Evolutionary conservation across 2,113 vertebrate genomes (phyloP).

Genomic region (Vombatus ursinus): DNA sequence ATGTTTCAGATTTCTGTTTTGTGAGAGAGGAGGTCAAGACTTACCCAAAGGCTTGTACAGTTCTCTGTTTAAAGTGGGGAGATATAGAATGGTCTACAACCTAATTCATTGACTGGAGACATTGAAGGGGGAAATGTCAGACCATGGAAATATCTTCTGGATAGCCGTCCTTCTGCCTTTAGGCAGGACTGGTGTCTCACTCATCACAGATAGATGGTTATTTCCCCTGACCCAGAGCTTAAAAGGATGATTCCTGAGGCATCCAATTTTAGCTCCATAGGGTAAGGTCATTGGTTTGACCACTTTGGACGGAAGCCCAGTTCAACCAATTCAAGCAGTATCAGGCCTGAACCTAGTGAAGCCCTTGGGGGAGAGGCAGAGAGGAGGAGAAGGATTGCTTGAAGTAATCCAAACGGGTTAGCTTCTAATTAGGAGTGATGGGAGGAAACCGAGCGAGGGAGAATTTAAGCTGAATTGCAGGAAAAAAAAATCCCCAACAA

Average conservation of each 20-base stretch:
- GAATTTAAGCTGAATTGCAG: conserved; percentile 70
- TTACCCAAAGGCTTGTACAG: background rate
- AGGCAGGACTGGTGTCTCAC: background rate
- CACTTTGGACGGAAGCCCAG: background rate
- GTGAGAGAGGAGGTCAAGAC: background rate
- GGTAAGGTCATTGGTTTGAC: conserved; percentile 12
- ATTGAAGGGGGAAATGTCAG: background rate
- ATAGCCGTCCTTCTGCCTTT: background rate
- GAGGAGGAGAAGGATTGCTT: conserved; percentile 42
- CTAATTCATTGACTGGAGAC: background rate
- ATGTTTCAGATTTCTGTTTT: background rate
- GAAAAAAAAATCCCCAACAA: conserved; percentile 69
- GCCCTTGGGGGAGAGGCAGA: conserved; percentile 38
- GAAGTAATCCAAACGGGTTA: conserved; percentile 68
- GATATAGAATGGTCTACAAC: background rate
- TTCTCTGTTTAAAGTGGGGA: background rate
- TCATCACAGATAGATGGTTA: background rate
- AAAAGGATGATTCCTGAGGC: background rate
- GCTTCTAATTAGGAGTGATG: conserved; percentile 71
- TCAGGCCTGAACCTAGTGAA: conserved; percentile 8
- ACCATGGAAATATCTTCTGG: background rate
- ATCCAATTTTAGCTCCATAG: conserved; percentile 14
- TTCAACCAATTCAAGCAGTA: conserved; percentile 16
- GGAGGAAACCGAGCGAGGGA: conserved; percentile 72
- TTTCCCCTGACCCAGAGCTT: conserved; percentile 20